These are phyloP conservation scores for Masticophis lateralis DNA, from an alignment of 2,797 vertebrate genomes.

Conservation along the genomic window DNA sequence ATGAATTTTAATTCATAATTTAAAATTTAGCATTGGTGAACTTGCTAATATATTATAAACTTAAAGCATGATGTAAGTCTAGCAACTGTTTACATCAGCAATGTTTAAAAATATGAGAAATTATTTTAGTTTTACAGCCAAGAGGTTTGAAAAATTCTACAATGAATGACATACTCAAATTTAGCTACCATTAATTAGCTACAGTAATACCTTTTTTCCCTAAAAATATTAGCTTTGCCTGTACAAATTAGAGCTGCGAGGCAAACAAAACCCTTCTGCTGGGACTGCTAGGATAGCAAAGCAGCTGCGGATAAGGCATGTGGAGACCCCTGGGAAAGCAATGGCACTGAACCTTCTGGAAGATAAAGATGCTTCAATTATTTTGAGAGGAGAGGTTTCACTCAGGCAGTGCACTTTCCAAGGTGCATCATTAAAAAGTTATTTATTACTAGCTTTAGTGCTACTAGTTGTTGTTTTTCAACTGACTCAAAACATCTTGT, in stretches of 20 bases:
- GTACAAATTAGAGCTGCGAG: not conserved
- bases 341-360: not conserved
- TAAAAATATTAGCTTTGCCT: not conserved
- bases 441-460: not conserved
- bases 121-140: not conserved
- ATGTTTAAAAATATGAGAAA: not conserved
- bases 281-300: not conserved
- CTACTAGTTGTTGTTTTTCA: not conserved
- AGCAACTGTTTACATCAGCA: not conserved
- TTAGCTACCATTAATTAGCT: not conserved
- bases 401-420: not conserved
- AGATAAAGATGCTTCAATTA: not conserved
- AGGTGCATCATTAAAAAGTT: not conserved
- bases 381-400: not conserved
- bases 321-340: not conserved
- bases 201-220: not conserved
- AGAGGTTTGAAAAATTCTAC: not conserved
- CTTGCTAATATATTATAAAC: not conserved
- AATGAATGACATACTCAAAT: not conserved
- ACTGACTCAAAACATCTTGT: not conserved
- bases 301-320: not conserved
- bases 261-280: not conserved
- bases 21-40: not conserved
- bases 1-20: not conserved
- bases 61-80: not conserved